phyloP scores from a whole-genome alignment of 2,888 invertebrate genomes.

The Isotomurus palustris region DNA sequence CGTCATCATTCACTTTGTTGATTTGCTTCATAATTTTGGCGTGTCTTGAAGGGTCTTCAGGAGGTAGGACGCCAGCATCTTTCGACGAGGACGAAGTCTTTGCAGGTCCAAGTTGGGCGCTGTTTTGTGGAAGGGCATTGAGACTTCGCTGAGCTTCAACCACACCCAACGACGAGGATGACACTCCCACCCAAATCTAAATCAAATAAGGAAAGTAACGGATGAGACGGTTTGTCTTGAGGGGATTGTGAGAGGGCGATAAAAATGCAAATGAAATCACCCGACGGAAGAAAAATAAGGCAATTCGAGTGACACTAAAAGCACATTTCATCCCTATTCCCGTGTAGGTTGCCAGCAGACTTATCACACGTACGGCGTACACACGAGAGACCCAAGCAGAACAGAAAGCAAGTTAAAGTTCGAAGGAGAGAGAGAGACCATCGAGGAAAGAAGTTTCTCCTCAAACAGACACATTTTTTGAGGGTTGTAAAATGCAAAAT shows the following conservation, averaged over 20 bases:
- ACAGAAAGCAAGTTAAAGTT: too few species aligned
- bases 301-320: slow-evolving; percentile 40
- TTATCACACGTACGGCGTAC: too few species aligned
- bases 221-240: neutral
- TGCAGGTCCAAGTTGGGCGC: too few species aligned
- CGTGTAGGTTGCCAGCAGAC: too few species aligned
- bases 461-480: too few species aligned
- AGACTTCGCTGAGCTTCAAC: neutral
- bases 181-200: neutral
- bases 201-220: too few species aligned
- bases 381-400: too few species aligned
- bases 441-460: too few species aligned
- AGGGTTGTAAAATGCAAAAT: too few species aligned
- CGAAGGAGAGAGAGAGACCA: too few species aligned
- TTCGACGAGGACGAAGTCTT: slow-evolving; percentile 3
- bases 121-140: slow-evolving; percentile 4
- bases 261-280: slow-evolving; percentile 40
- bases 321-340: too few species aligned
- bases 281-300: slow-evolving; percentile 38
- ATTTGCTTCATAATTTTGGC: slow-evolving; percentile 77
- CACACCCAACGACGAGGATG: neutral
- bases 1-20: slow-evolving; percentile 73
- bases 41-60: slow-evolving; percentile 48
- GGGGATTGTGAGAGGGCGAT: slow-evolving; percentile 29
- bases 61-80: slow-evolving; percentile 8